Evolutionary conservation across 2,888 invertebrate genomes (phyloP).

Genomic region (Tetropium fuscum): DNA sequence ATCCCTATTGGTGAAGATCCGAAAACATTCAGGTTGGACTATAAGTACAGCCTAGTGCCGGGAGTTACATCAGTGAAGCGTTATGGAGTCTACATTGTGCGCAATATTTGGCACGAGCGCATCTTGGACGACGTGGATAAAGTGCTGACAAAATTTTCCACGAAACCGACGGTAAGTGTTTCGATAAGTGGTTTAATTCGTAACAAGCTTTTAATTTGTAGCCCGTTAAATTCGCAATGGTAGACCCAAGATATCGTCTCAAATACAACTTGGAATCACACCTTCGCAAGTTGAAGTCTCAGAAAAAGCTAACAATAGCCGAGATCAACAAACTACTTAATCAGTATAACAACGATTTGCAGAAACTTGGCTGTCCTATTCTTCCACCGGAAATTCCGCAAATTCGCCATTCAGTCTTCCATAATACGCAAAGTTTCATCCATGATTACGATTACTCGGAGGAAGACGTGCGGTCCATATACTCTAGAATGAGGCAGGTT

Average conservation of each 20-base stretch:
- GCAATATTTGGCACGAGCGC: conserved; percentile 71
- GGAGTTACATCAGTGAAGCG: conserved; percentile 72
- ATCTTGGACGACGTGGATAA: conserved; percentile 69
- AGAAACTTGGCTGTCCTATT: conserved; percentile 26
- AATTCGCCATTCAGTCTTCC: conserved; percentile 30
- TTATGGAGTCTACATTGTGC: conserved; percentile 77
- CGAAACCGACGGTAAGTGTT: conserved; percentile 32
- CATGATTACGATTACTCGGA: not conserved
- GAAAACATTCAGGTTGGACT: conserved; percentile 67
- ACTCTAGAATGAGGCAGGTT: not conserved
- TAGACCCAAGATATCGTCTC: conserved; percentile 48
- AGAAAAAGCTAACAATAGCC: conserved; percentile 46
- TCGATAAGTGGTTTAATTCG: too few relatives aligned
- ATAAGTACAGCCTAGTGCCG: conserved; percentile 72
- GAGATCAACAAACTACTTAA: conserved; percentile 48
- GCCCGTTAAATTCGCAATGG: too few relatives aligned
- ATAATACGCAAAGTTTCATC: conserved; percentile 1
- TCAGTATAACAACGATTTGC: conserved; percentile 42
- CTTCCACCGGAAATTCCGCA: conserved; percentile 1
- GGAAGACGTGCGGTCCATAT: not conserved
- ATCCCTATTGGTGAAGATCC: conserved; percentile 52
- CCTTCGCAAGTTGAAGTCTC: conserved; percentile 53
- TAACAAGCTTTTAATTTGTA: too few relatives aligned
- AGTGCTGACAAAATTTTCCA: conserved; percentile 56
- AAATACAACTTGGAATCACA: conserved; percentile 59